phyloP scores from a whole-genome alignment of 2,888 invertebrate genomes.

The Tiphia femorata region DNA sequence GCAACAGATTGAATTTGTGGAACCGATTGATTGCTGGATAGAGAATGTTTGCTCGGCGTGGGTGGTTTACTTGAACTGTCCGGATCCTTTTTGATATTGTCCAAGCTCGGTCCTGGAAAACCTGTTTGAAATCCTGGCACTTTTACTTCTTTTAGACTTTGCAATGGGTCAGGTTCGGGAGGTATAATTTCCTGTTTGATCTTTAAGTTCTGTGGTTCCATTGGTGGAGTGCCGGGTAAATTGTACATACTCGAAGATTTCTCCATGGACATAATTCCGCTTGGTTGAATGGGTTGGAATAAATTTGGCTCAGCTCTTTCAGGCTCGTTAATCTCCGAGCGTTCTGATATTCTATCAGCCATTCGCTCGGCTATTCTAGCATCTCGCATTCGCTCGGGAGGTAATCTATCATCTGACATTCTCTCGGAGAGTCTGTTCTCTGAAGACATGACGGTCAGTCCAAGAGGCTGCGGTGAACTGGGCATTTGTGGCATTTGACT shows the following conservation, averaged over 20 bases:
- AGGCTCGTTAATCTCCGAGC: slow-evolving; percentile 42
- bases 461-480: slow-evolving; percentile 61
- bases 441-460: slow-evolving; percentile 58
- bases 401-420: slow-evolving; percentile 47
- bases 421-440: slow-evolving; percentile 55
- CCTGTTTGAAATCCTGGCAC: slow-evolving; percentile 79
- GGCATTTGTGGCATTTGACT: slow-evolving; percentile 59
- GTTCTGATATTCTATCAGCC: slow-evolving; percentile 36
- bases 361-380: slow-evolving; percentile 38
- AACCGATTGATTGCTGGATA: slow-evolving; percentile 46
- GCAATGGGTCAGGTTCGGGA: slow-evolving; percentile 77
- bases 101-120: slow-evolving; percentile 77
- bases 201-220: slow-evolving; percentile 80
- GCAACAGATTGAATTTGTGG: slow-evolving; percentile 62
- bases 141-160: slow-evolving; percentile 84
- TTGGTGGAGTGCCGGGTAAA: slow-evolving; percentile 62
- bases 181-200: slow-evolving; percentile 79
- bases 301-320: slow-evolving; percentile 58
- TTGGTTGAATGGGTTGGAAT: slow-evolving; percentile 62
- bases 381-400: slow-evolving; percentile 42
- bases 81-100: slow-evolving; percentile 82
- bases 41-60: slow-evolving; percentile 63
- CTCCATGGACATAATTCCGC: slow-evolving; percentile 53
- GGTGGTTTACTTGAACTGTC: slow-evolving; percentile 70
- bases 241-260: slow-evolving; percentile 55